Percentiles rank a stretch among this genome's conserved stretches.
These are phyloP conservation scores for Atta texana DNA, from an alignment of 1,140 invertebrate species.

Conservation along the genomic window DNA sequence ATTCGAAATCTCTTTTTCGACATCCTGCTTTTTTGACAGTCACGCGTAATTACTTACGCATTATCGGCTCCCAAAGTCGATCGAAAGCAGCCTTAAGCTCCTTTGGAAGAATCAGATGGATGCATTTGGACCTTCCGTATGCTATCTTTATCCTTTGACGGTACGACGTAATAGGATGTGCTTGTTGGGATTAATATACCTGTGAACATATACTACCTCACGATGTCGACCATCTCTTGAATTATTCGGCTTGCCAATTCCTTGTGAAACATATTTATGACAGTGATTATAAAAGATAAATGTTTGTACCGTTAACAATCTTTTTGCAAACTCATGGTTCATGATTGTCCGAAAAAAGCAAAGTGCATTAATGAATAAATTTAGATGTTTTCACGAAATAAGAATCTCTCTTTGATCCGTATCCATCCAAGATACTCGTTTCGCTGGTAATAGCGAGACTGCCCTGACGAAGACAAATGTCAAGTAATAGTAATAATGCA, in stretches of 20 bases:
- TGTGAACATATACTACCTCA: slow-evolving; percentile 56
- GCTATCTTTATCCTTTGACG: not conserved
- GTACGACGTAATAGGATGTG: slow-evolving; percentile 60
- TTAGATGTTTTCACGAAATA: not conserved
- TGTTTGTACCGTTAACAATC: not conserved
- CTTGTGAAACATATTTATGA: not conserved
- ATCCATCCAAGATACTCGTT: not conserved
- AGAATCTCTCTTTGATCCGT: not conserved
- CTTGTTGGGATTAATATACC: slow-evolving; percentile 65
- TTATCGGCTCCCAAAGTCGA: slow-evolving; percentile 55
- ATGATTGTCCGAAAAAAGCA: not conserved
- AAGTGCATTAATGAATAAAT: not conserved
- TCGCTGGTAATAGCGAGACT: slow-evolving; percentile 9
- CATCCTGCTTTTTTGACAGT: not conserved
- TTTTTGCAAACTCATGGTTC: not conserved
- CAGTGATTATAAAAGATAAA: not conserved
- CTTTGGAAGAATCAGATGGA: slow-evolving; percentile 40
- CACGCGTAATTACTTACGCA: slow-evolving; percentile 14
- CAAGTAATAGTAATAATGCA: slow-evolving; percentile 57
- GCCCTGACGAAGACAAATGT: slow-evolving; percentile 69
- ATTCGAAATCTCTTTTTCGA: slow-evolving; percentile 1
- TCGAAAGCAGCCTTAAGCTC: slow-evolving; percentile 20
- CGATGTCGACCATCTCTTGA: not conserved
- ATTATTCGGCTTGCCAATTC: not conserved
- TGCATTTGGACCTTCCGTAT: not conserved